phyloP scores from a whole-genome alignment of 1,140 invertebrate species.

The Lysiphlebus fabarum region DNA sequence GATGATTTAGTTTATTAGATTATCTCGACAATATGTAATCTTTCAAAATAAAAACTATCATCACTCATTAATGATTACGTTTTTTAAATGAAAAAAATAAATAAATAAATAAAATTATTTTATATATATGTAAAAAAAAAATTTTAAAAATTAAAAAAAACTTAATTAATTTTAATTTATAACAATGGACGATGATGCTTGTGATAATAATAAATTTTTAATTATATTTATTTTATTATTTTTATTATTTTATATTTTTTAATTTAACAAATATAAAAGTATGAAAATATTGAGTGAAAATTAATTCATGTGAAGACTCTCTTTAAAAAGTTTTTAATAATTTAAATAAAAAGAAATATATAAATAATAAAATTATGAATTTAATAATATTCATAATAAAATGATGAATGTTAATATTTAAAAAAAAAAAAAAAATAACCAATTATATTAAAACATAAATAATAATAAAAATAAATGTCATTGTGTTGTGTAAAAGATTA shows the following conservation, averaged over 20 bases:
- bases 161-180: slow-evolving; percentile 21
- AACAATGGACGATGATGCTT: slow-evolving; percentile 30
- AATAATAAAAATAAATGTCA: slow-evolving; percentile 30
- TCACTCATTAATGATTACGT: background rate
- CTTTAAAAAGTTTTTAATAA: slow-evolving; percentile 1
- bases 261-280: background rate
- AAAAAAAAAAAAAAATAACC: slow-evolving; percentile 28
- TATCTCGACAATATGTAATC: slow-evolving; percentile 39
- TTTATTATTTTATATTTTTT: background rate
- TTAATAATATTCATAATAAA: slow-evolving; percentile 28
- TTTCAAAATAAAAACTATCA: slow-evolving; percentile 19
- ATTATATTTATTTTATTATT: background rate
- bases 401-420: slow-evolving; percentile 30
- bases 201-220: slow-evolving; percentile 11
- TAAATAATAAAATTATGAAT: slow-evolving; percentile 26
- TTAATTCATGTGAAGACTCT: background rate
- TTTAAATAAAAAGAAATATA: slow-evolving; percentile 15
- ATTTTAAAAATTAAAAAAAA: slow-evolving; percentile 22
- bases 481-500: slow-evolving; percentile 33
- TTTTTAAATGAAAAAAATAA: too few species aligned
- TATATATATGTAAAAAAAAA: slow-evolving; percentile 21
- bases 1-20: slow-evolving; percentile 42
- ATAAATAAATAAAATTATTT: too few species aligned
- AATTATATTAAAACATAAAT: slow-evolving; percentile 24
- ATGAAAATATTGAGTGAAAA: background rate